Evolutionary conservation across 2,888 invertebrate species (phyloP).

Genomic region (Drosophila kanekoi): DNA sequence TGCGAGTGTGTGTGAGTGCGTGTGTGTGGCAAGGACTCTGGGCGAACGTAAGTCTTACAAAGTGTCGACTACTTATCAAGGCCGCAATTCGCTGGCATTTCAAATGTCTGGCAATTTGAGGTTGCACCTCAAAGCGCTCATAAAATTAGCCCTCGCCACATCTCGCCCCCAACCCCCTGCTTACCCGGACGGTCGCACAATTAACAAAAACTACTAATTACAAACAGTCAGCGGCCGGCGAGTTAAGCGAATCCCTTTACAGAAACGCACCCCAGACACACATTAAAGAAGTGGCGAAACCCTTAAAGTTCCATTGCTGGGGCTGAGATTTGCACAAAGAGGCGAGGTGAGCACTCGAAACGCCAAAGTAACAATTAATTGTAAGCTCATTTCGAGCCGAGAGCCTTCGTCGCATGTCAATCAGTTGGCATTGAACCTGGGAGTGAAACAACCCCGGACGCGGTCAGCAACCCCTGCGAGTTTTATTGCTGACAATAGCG

Average conservation of each 20-base stretch:
- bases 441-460: slow-evolving; percentile 24
- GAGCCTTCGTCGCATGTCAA: slow-evolving; percentile 69
- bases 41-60: slow-evolving; percentile 46
- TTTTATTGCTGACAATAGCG: slow-evolving; percentile 76
- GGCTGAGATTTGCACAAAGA: slow-evolving; percentile 42
- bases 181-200: slow-evolving; percentile 34
- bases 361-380: slow-evolving; percentile 71
- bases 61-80: slow-evolving; percentile 33
- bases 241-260: slow-evolving; percentile 18
- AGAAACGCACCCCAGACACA: slow-evolving; percentile 33
- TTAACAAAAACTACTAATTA: slow-evolving; percentile 73
- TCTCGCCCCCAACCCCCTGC: not conserved
- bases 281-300: slow-evolving; percentile 48
- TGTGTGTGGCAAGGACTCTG: slow-evolving; percentile 1
- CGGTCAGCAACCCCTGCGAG: slow-evolving; percentile 52
- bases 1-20: not conserved
- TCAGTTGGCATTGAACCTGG: slow-evolving; percentile 41
- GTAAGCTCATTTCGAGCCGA: slow-evolving; percentile 68
- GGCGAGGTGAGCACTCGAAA: slow-evolving; percentile 27
- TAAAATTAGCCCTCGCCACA: slow-evolving; percentile 57
- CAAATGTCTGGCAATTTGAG: slow-evolving; percentile 46
- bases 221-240: slow-evolving; percentile 23
- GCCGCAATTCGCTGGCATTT: slow-evolving; percentile 32
- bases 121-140: slow-evolving; percentile 43
- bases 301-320: slow-evolving; percentile 45